phyloP scores from a whole-genome alignment of 2,888 invertebrate species.

The Himalopsyche tibetana region DNA sequence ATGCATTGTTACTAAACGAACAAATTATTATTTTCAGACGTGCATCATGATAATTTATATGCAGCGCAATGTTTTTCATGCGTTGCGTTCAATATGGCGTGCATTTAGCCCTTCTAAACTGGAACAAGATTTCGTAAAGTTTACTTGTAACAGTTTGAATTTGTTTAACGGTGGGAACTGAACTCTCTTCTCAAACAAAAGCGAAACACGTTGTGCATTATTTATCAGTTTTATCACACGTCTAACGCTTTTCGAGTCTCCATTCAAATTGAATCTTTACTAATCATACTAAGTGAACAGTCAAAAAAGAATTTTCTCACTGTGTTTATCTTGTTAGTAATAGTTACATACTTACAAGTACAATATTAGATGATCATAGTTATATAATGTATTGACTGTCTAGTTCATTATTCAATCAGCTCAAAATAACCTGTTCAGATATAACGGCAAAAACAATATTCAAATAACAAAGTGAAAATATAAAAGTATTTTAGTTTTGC shows the following conservation, averaged over 20 bases:
- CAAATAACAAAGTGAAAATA: too few relatives aligned
- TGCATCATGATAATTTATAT: too few relatives aligned
- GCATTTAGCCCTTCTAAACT: background rate
- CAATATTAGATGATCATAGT: too few relatives aligned
- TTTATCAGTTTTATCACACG: conserved; percentile 32
- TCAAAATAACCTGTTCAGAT: too few relatives aligned
- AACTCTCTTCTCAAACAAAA: conserved; percentile 24
- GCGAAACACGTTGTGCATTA: conserved; percentile 29
- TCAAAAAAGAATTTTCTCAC: background rate
- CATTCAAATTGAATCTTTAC: conserved; percentile 24
- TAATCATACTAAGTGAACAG: background rate
- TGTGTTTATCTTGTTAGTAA: background rate
- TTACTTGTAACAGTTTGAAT: conserved; percentile 22
- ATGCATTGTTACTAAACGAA: too few relatives aligned
- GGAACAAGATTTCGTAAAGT: background rate
- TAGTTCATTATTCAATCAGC: too few relatives aligned
- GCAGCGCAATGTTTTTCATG: too few relatives aligned
- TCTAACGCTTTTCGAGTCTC: conserved; percentile 6
- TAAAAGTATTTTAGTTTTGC: too few relatives aligned
- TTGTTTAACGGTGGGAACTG: conserved; percentile 30
- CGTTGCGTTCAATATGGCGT: background rate
- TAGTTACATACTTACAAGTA: background rate
- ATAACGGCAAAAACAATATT: too few relatives aligned
- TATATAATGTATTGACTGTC: too few relatives aligned
- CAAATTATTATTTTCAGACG: too few relatives aligned